These are phyloP conservation scores for Anser cygnoides DNA, from an alignment of 2,113 vertebrate genomes.

Conservation along the genomic window DNA sequence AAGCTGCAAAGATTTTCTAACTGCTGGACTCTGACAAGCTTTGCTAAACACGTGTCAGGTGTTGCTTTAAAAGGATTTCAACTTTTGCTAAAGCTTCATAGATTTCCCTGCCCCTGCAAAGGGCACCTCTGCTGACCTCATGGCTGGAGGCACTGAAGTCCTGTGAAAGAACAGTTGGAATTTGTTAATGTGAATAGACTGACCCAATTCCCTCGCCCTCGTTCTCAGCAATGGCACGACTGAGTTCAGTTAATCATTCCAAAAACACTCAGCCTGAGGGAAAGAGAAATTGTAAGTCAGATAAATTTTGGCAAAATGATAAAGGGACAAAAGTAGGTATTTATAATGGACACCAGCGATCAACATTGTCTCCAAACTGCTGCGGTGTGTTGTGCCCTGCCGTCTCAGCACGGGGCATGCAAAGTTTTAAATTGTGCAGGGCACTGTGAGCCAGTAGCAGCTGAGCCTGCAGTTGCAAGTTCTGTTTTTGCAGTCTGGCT, in stretches of 20 bases:
- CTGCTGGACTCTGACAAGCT: background rate
- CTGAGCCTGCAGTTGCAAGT: background rate
- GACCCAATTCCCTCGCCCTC: slow-evolving; percentile 39
- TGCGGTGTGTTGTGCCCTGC: background rate
- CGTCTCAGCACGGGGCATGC: background rate
- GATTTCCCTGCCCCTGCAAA: background rate
- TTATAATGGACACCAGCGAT: background rate
- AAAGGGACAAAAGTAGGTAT: background rate
- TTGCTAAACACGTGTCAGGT: background rate
- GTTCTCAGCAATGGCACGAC: slow-evolving; percentile 2
- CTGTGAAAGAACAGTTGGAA: slow-evolving; percentile 37
- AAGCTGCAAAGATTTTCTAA: background rate
- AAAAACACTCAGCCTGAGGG: slow-evolving; percentile 47
- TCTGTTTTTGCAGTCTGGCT: background rate
- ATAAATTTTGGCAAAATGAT: background rate
- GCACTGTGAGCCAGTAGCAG: background rate
- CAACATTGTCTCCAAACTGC: background rate
- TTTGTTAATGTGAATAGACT: slow-evolving; percentile 38
- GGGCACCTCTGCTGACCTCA: slow-evolving; percentile 56
- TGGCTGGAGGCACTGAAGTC: slow-evolving; percentile 18
- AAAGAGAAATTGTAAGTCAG: slow-evolving; percentile 36
- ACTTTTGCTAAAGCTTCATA: background rate
- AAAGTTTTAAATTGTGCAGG: background rate
- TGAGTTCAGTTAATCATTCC: slow-evolving; percentile 33
- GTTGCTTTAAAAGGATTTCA: background rate